Conservation (phyloP, 2,797 vertebrate genomes). For the Strix occidentalis region DNA sequence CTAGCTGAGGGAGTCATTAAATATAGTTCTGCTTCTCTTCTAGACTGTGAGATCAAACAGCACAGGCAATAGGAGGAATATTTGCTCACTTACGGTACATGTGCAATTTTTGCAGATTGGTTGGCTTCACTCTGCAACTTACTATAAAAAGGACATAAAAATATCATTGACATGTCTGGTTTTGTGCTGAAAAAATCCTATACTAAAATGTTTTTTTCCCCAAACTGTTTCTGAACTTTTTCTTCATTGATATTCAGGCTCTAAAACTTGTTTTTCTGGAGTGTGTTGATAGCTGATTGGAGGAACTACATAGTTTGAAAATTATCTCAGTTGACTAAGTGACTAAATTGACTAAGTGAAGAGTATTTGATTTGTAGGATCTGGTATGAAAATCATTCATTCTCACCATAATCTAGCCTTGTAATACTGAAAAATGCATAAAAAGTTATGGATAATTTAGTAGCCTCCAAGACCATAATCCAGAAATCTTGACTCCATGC, state of each 20-base stretch:
- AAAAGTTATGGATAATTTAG: background rate
- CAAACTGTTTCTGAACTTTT: conserved; percentile 18
- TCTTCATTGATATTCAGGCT: background rate
- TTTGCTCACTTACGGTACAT: conserved; percentile 12
- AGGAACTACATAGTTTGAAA: background rate
- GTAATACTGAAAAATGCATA: background rate
- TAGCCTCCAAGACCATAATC: background rate
- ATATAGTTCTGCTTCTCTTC: conserved; percentile 37
- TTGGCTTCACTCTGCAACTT: conserved; percentile 45
- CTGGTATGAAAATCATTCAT: background rate
- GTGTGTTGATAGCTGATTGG: background rate
- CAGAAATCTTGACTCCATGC: background rate
- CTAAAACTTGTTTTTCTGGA: conserved; percentile 13
- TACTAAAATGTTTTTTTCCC: background rate
- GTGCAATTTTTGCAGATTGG: conserved; percentile 46
- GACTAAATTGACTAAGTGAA: background rate
- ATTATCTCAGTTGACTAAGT: background rate
- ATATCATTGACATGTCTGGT: conserved; percentile 35
- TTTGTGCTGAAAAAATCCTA: conserved; percentile 24
- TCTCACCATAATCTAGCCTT: background rate
- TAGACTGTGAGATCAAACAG: conserved; percentile 21
- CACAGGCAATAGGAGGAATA: conserved; percentile 15
- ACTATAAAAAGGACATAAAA: conserved; percentile 38
- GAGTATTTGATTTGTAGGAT: background rate
- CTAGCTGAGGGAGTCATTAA: conserved; percentile 26